Conservation (phyloP, 2,888 invertebrate genomes). For the Tenthredo scrophulariae region DNA sequence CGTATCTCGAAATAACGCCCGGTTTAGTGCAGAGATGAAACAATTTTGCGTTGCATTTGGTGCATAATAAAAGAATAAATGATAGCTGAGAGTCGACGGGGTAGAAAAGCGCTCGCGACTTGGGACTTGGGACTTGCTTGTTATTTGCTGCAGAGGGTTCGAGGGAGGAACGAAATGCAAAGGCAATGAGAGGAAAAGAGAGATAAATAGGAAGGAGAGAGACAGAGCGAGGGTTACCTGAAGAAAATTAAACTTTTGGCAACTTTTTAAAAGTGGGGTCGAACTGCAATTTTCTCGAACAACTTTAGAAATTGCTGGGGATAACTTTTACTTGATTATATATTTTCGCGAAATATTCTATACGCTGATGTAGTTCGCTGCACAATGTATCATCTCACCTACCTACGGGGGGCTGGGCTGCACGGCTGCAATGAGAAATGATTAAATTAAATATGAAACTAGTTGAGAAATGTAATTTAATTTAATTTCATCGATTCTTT, state of each 20-base stretch:
- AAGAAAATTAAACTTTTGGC: constrained; percentile 71
- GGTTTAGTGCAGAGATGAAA: constrained; percentile 55
- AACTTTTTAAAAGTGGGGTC: constrained; percentile 67
- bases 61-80: constrained; percentile 63
- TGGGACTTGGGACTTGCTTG: constrained; percentile 24
- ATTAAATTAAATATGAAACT: background rate
- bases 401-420: background rate
- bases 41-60: constrained; percentile 58
- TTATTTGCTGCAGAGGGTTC: constrained; percentile 10
- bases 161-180: constrained; percentile 9
- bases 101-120: constrained; percentile 36
- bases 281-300: constrained; percentile 71
- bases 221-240: constrained; percentile 52
- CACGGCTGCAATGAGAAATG: background rate
- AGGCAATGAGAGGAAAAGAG: constrained; percentile 39
- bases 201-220: constrained; percentile 16
- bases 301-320: constrained; percentile 63
- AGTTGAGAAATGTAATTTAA: background rate
- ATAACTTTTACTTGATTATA: constrained; percentile 50
- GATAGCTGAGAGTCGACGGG: constrained; percentile 55
- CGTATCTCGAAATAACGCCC: constrained; percentile 39
- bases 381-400: constrained; percentile 14
- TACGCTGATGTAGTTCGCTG: background rate
- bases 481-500: background rate
- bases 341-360: constrained; percentile 46